Conservation (phyloP, 2,888 invertebrate genomes). For the Ochropleura leucogaster region DNA sequence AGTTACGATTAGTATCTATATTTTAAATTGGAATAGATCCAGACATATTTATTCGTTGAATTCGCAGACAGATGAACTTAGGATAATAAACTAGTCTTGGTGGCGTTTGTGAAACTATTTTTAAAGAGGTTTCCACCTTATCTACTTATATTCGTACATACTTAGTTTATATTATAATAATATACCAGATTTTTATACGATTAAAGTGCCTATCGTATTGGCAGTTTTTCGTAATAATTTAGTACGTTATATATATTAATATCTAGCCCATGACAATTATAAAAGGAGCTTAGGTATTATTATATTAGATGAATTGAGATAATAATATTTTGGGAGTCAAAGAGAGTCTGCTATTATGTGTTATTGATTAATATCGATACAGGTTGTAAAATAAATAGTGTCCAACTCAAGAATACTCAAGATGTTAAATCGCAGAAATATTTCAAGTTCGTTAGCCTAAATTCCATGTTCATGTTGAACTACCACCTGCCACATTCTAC, state of each 20-base stretch:
- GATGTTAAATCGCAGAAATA: conserved; percentile 3
- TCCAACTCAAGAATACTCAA: background rate
- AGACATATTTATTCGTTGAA: conserved; percentile 18
- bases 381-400: background rate
- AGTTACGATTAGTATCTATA: background rate
- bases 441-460: conserved; percentile 18
- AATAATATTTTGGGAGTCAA: background rate
- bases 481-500: conserved; percentile 26
- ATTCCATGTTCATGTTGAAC: background rate
- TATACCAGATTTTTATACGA: background rate
- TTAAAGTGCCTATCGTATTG: background rate
- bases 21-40: conserved; percentile 8
- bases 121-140: background rate
- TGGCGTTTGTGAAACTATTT: background rate
- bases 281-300: background rate
- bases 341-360: background rate
- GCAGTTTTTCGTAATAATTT: background rate
- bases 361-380: background rate
- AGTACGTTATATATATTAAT: background rate
- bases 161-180: background rate
- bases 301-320: background rate
- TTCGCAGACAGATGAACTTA: conserved; percentile 19
- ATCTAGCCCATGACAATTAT: background rate
- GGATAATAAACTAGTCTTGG: conserved; percentile 14
- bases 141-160: background rate